Evolutionary conservation across 1,140 invertebrate genomes (phyloP), one percentile per base, ranked within the genome.

Genomic region (Heterodera carotae): DNA sequence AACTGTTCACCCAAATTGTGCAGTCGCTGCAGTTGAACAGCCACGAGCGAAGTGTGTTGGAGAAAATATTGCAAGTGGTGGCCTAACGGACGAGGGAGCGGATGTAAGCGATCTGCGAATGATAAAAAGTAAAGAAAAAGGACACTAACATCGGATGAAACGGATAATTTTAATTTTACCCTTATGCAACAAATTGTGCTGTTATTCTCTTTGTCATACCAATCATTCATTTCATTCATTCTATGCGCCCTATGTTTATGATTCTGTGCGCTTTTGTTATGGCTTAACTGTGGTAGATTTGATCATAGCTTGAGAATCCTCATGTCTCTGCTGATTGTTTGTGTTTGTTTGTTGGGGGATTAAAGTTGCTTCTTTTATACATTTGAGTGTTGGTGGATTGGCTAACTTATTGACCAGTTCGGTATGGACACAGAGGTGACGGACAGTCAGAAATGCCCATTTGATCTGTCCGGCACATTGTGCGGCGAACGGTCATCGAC

Each of bases 1-100:
- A 79, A 25, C 27, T 83, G 33, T 82, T 82, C 39, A 76, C 83
- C 10, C 60, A 71, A 48, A 75, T 82, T 48, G 27, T 82, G 48
- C 25, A 18, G 5, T 36, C 33, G 12, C 34, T 76, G 4, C 69
- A 75, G 53, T 34, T 82, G 70, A 81, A 75, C 64, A 76, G 34
- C 22, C 48, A 56, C 48, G 12, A 56, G 18, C 12, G 18, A 22
- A 56, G 15, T 18, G 48, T 56, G 18, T 22, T 56, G 48, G 48
- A 56, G 18, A 12, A 56, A 22, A 56, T 56, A 22, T 56, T 56
- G 15, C 6, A 43, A 43, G 39, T 12, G 39, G 39, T 56, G 48
- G 3, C 39, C 39, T 43, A 12, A 56, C 48, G 4, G 22, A 18
- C 48, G 48, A 53, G 6, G 39, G 39, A 43, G 12, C 39, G 6